Evolutionary conservation across 2,888 invertebrate genomes (phyloP), one percentile per base, ranked within the genome.

Genomic region (Lumbricus terrestris): DNA sequence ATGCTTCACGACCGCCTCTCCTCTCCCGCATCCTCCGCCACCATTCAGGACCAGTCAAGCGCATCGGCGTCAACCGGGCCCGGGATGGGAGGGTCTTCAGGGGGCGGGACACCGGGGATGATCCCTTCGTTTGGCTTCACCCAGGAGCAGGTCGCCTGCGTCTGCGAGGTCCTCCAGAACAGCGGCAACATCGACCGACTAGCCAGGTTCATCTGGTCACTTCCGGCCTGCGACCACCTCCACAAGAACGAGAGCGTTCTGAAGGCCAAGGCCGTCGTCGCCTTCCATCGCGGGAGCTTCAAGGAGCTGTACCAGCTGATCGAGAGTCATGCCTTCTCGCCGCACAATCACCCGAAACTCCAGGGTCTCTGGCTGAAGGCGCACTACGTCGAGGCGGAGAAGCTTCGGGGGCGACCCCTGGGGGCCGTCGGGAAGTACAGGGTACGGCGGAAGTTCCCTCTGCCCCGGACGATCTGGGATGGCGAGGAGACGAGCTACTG

Each of bases 401-500:
- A 98, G 95, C 96, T 98, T 91, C 96, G 99, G 92, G 96, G 98
- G 91, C 96, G 98, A 95, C 98, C 98, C 69, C 96, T 99, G 93
- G 97, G 97, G 88, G 97, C 97, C 89, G 97, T 97, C 90, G 97
- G 97, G 98, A 97, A 97, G 94, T 97, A 97, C 95, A 95, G 97
- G 88, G 98, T 99, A 91, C 96, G 99, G 82, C 97, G 99, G 95
- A 99, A 99, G 96, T 99, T 99, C 95, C 99, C 99, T 0, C 96
- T 99, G 93, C 99, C 99, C 85, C 95, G 98, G 94, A 99, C 99
- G 89, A 99, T 99, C 94, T 99, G 99, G 99, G 99, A 99, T 94
- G 99, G 99, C 20, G 99, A 99, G 95, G 99, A 99, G 95, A 99
- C 99, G 29, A 98, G 98, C 93, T 99, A 99, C 95, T 99, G 99